Evolutionary conservation across 2,888 invertebrate species (phyloP).

Genomic region (Andrena marginata): DNA sequence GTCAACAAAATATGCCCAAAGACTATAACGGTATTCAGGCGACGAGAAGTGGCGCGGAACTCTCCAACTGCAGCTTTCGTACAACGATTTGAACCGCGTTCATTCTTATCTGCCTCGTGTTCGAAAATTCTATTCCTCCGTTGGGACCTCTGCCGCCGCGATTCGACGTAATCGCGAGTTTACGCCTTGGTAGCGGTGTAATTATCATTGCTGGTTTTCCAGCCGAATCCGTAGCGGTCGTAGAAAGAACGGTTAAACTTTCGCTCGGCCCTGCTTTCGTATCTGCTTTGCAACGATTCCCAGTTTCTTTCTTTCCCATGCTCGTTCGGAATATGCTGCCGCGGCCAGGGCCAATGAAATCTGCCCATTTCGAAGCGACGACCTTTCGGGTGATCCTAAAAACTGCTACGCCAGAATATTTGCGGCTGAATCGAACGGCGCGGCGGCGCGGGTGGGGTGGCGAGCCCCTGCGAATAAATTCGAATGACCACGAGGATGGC

Average conservation of each 20-base stretch:
- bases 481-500: constrained; percentile 57
- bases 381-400: constrained; percentile 35
- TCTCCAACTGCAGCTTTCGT: constrained; percentile 27
- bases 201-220: constrained; percentile 23
- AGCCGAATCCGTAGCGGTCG: not conserved
- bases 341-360: constrained; percentile 22
- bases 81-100: constrained; percentile 2
- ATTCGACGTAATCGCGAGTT: constrained; percentile 21
- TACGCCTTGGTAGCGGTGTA: not conserved
- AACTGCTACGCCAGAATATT: constrained; percentile 42
- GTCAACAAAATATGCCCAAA: constrained; percentile 25
- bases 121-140: constrained; percentile 28
- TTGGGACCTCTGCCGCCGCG: not conserved
- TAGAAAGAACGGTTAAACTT: constrained; percentile 14
- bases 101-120: constrained; percentile 38
- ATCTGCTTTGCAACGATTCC: not conserved
- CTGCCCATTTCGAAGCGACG: constrained; percentile 26
- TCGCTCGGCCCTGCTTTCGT: not conserved
- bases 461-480: constrained; percentile 62
- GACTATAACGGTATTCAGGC: not conserved
- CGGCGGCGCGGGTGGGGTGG: not conserved
- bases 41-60: constrained; percentile 7
- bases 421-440: constrained; percentile 34
- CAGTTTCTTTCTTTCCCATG: not conserved
- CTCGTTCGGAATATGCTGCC: constrained; percentile 4